A percentile compares a stretch with the other conserved stretches of the same genome.
These are phyloP conservation scores for Clarias platycephalus DNA, from an alignment of 2,797 vertebrate species.

Conservation along the genomic window DNA sequence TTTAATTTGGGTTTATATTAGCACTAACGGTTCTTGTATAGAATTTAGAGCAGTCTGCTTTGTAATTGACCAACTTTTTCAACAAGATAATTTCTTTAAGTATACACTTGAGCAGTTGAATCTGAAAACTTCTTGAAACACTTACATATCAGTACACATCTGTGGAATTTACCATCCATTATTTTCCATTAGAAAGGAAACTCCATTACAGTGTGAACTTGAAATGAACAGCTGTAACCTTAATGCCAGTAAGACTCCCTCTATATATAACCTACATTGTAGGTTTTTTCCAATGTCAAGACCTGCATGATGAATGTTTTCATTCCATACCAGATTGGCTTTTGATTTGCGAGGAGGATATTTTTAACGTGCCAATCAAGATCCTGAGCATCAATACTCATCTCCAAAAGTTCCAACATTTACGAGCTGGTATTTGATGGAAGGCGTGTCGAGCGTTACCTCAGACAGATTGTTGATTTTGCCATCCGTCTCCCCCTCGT, in stretches of 20 bases:
- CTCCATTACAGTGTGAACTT: slow-evolving; percentile 3
- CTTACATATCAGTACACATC: slow-evolving; percentile 3
- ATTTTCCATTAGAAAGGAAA: slow-evolving; percentile 18
- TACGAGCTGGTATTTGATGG: slow-evolving; percentile 36
- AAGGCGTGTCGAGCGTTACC: slow-evolving; percentile 39
- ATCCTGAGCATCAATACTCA: slow-evolving; percentile 8
- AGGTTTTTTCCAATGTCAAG: slow-evolving; percentile 12
- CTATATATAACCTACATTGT: not conserved
- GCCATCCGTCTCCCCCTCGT: slow-evolving; percentile 51
- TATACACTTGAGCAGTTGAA: not conserved
- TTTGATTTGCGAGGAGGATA: slow-evolving; percentile 17
- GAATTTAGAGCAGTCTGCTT: not conserved
- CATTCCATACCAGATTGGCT: not conserved
- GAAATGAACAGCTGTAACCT: not conserved
- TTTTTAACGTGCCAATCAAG: slow-evolving; percentile 5
- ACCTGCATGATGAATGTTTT: slow-evolving; percentile 21
- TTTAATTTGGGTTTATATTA: not conserved
- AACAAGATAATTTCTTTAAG: not conserved
- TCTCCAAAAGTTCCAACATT: slow-evolving; percentile 29
- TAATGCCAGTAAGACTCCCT: not conserved
- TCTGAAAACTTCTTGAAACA: no score
- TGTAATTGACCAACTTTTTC: not conserved
- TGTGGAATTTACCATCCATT: slow-evolving; percentile 5
- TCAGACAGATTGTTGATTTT: slow-evolving; percentile 59
- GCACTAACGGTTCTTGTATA: not conserved